Evolutionary conservation across 2,888 invertebrate genomes (phyloP).

Genomic region (Habroteleia sp.): DNA sequence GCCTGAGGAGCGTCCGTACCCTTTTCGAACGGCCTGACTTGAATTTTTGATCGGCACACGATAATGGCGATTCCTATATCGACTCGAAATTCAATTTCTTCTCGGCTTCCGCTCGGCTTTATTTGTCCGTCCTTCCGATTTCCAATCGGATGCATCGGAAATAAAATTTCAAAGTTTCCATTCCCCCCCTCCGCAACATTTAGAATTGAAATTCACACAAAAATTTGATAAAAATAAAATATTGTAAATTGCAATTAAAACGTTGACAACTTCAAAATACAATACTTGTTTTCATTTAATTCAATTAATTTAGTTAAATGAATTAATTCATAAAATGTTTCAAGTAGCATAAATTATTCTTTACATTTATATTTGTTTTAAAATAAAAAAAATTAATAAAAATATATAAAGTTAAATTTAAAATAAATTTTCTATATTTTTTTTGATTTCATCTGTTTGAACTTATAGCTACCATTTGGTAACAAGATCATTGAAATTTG

Average conservation of each 20-base stretch:
- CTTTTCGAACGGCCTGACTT: constrained; percentile 67
- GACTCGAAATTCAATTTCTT: constrained; percentile 74
- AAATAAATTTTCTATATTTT: constrained; percentile 2
- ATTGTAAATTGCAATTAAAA: too few species aligned
- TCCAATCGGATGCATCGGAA: constrained; percentile 70
- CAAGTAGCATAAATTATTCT: too few species aligned
- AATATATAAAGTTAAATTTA: too few species aligned
- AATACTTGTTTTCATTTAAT: too few species aligned
- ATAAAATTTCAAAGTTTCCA: constrained; percentile 68
- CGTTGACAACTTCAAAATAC: too few species aligned
- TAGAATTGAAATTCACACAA: background rate
- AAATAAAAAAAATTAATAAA: too few species aligned
- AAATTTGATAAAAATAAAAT: background rate
- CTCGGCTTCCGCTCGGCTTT: constrained; percentile 64
- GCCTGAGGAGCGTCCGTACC: constrained; percentile 51
- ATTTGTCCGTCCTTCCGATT: constrained; percentile 69
- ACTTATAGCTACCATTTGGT: background rate
- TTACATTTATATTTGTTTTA: too few species aligned
- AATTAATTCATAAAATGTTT: too few species aligned
- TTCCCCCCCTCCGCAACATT: background rate
- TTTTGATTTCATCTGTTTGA: background rate
- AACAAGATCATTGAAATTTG: constrained; percentile 18
- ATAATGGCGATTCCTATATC: constrained; percentile 72
- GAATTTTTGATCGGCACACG: constrained; percentile 73
- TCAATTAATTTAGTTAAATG: too few species aligned